Evolutionary conservation across 2,797 vertebrate genomes (phyloP).

Genomic region (Merluccius polli): DNA sequence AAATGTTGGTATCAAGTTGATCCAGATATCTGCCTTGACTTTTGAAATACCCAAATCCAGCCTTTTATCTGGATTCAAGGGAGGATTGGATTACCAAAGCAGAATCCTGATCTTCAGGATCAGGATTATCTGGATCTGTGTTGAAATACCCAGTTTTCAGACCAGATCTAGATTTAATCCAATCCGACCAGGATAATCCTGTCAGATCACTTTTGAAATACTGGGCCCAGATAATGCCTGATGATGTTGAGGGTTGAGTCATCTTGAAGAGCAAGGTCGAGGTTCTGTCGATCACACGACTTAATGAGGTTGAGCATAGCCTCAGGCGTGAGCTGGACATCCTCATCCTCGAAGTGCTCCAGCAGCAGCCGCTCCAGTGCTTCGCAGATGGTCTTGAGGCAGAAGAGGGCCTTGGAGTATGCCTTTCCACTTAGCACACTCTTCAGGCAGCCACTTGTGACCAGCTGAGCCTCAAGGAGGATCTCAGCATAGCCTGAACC

Average conservation of each 20-base stretch:
- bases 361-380: too few species aligned
- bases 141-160: too few species aligned
- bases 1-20: too few species aligned
- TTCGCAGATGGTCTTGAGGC: slow-evolving; percentile 4
- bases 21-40: too few species aligned
- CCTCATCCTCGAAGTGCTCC: slow-evolving; percentile 1
- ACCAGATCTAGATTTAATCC: too few species aligned
- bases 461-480: slow-evolving; percentile 14
- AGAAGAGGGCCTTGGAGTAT: slow-evolving; percentile 14
- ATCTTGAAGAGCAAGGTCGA: slow-evolving; percentile 10
- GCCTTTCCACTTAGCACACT: slow-evolving; percentile 6
- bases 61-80: too few species aligned
- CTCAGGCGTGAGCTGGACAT: slow-evolving; percentile 10
- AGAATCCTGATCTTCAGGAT: too few species aligned
- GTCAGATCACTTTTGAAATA: too few species aligned
- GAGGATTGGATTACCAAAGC: too few species aligned
- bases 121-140: too few species aligned
- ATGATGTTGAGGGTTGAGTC: slow-evolving; percentile 14
- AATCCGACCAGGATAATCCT: too few species aligned
- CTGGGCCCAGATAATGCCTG: not conserved
- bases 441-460: slow-evolving; percentile 10
- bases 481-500: slow-evolving; percentile 15
- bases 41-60: too few species aligned
- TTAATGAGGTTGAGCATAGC: slow-evolving; percentile 8
- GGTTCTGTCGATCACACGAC: slow-evolving; percentile 6